Base-by-base conservation (phyloP, 1,140 invertebrate genomes). In the Apis laboriosa region DNA sequence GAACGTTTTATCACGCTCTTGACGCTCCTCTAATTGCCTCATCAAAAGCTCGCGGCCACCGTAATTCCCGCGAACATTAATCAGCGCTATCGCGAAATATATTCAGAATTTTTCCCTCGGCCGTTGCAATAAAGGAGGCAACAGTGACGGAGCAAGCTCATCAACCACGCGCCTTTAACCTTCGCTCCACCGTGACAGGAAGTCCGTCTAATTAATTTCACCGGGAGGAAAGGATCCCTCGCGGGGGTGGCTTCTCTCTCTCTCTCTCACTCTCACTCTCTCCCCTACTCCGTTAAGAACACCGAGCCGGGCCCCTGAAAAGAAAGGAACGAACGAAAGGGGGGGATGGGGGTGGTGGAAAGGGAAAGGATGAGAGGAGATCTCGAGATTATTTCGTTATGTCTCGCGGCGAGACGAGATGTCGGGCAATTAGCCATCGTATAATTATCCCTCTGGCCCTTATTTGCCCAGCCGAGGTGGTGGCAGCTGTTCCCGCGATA, bases 391-490 rank as follows among this genome's bases (percentile, higher is more conserved):
- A 90, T 88, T 88, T 88, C 84, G 87, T 88, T 88, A 88, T 87
- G 83, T 89, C 87, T 89, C 80, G 85, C 83, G 82, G 87, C 83
- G 73, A 89, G 85, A 64, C 74, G 72, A 74, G 87, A 85, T 86
- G 85, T 84, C 83, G 84, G 83, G 88, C 90, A 90, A 90, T 91
- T 91, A 90, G 87, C 85, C 86, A 73, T 90, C 88, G 90, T 91
- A 87, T 90, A 91, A 91, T 91, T 90, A 91, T 90, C 84, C 84
- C 72, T 71, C 84, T 85, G 72, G 66, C 68, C 66, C 77, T 83
- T 90, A 89, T 90, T 90, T 86, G 84, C 80, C 77, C 81, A 78
- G 81, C 75, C 74, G 80, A 88, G 81, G 80, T 72, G 81, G 80
- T 72, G 79, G 76, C 84, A 85, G 85, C 83, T 86, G 80, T 82